Percentiles rank a stretch among this genome's conserved stretches.
Evolutionary conservation across 2,888 invertebrate genomes (phyloP).

Genomic region (Drosophila borealis): DNA sequence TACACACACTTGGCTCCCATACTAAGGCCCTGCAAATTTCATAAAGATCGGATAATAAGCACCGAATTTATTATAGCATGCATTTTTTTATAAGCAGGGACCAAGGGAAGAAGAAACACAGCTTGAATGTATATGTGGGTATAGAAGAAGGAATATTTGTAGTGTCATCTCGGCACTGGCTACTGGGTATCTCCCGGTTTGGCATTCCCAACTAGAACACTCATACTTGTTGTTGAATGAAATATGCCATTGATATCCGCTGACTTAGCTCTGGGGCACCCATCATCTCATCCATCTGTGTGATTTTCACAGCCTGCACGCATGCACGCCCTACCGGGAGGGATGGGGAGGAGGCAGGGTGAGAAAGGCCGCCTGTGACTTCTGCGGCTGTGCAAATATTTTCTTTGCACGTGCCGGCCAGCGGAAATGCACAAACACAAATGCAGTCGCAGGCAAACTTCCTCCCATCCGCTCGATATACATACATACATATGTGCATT

Average conservation of each 20-base stretch:
- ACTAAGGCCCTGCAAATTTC: no score
- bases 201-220: no score
- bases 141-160: no score
- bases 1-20: no score
- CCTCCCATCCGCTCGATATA: constrained; percentile 8
- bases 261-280: background rate
- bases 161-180: no score
- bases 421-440: constrained; percentile 64
- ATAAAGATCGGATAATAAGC: no score
- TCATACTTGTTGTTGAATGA: constrained; percentile 11
- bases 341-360: background rate
- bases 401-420: constrained; percentile 60
- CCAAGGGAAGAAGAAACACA: no score
- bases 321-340: constrained; percentile 31
- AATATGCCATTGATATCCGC: constrained; percentile 34
- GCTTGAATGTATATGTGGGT: no score
- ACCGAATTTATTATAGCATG: no score
- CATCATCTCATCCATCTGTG: constrained; percentile 1
- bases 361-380: constrained; percentile 4
- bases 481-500: constrained; percentile 23
- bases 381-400: constrained; percentile 59
- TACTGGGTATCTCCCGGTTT: no score
- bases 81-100: no score
- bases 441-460: constrained; percentile 49
- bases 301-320: constrained; percentile 34